Percentiles rank a stretch among this genome's conserved stretches.
Conservation (phyloP, 2,888 invertebrate species). For the Coleophora deauratella region DNA sequence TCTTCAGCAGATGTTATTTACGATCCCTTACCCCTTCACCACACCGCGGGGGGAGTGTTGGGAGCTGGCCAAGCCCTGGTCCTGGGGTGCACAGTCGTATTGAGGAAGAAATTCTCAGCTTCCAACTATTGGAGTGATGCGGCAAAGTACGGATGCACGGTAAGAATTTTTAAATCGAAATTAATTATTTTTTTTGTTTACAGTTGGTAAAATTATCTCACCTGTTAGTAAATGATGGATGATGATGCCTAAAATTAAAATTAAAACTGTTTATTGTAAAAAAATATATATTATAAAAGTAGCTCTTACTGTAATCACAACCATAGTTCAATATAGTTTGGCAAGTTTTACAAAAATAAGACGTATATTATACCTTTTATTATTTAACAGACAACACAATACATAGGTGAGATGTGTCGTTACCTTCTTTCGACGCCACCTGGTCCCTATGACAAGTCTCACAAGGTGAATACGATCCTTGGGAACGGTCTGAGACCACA, state of each 20-base stretch:
- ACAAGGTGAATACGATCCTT: conserved; percentile 84
- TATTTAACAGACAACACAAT: conserved; percentile 80
- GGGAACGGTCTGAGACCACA: conserved; percentile 95
- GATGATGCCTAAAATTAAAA: no score
- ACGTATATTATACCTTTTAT: no score
- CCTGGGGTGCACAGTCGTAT: conserved; percentile 84
- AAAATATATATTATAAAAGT: no score
- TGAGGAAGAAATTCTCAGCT: conserved; percentile 95
- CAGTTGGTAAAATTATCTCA: no score
- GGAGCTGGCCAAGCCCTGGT: conserved; percentile 85
- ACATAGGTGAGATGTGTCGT: conserved; percentile 92
- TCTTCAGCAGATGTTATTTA: conserved; percentile 83
- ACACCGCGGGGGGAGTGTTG: conserved; percentile 92
- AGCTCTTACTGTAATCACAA: no score
- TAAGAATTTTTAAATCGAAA: conserved; percentile 58
- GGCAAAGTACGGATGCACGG: conserved; percentile 90
- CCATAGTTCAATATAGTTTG: no score
- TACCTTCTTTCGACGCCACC: conserved; percentile 84
- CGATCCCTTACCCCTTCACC: conserved; percentile 93
- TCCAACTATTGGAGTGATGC: conserved; percentile 96
- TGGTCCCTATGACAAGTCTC: conserved; percentile 75
- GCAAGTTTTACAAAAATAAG: no score
- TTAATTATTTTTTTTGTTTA: not conserved
- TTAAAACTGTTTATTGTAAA: no score
- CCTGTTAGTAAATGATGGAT: no score